Base-by-base conservation (phyloP, 2,113 vertebrate genomes). In the Taurulus bubalis region DNA sequence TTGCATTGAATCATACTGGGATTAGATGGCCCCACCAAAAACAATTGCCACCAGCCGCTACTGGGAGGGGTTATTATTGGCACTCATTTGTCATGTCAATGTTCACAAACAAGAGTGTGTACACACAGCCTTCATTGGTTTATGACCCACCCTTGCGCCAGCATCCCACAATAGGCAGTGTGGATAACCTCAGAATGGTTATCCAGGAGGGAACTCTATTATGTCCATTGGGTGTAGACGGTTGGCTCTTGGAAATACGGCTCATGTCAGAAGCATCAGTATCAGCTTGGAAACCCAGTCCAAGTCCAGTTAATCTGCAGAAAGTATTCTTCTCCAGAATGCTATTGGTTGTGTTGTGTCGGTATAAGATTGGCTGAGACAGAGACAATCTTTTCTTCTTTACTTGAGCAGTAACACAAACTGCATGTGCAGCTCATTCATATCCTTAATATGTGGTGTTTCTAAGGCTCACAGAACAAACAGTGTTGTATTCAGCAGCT, bases 61-160 rank as follows among this genome's bases (percentile, higher is more conserved):
- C n/a, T n/a, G n/a, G 26, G 36, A 47, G 28, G 38, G 42, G 2
- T 9, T 45, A 24, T 34, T 55, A 42, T 63, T 75, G 45, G 2
- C 16, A 11, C 26, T 55, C 15, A 42, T 83, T 42, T 65, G 16
- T 64, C 40, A 24, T 20, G 28, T 36, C 28, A 6, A 20, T 71
- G 30, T 71, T 34, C 24, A 53, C 26, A 67, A 45, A 77, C 74
- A 62, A 67, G 3, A 16, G 34, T 45, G 9, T 58, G 67, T 66
- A 53, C 75, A 78, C 40, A 45, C 53, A 53, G 6, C 26, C 60
- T 63, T 40, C n/a, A 58, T 12, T 47, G 47, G n/a, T 59, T 58
- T 32, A 53, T 22, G 66, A 42, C 32, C 4, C 32, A 45, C 18
- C 49, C 66, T 42, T 51, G 10, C 1, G 18, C 22, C 7, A 36